Conservation (phyloP, 2,888 invertebrate genomes). For the Byasa hedistus region DNA sequence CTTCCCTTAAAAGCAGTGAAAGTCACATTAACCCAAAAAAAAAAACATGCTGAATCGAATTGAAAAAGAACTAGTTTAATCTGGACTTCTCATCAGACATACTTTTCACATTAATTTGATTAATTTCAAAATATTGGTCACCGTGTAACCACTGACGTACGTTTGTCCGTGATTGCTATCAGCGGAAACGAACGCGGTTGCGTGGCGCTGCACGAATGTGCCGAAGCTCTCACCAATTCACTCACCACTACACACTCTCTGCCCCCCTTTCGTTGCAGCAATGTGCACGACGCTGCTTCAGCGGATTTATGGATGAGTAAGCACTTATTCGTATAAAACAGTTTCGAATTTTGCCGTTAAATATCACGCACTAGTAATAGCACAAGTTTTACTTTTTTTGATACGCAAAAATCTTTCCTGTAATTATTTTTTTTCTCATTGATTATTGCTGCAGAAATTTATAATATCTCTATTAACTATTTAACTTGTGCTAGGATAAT, state of each 20-base stretch:
- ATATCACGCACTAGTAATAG: background rate
- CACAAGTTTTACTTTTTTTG: background rate
- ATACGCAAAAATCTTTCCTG: no score
- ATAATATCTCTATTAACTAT: no score
- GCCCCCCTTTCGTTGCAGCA: conserved; percentile 55
- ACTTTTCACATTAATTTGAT: no score
- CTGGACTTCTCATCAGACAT: no score
- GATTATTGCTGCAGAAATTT: no score
- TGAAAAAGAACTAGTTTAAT: no score
- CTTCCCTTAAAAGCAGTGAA: no score
- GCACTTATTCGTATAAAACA: conserved; percentile 38
- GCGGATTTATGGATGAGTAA: conserved; percentile 61
- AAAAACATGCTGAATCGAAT: no score
- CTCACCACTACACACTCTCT: conserved; percentile 40
- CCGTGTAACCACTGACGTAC: conserved; percentile 3
- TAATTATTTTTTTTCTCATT: no score
- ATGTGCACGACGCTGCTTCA: conserved; percentile 39
- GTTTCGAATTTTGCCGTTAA: conserved; percentile 32
- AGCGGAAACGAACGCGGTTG: conserved; percentile 32
- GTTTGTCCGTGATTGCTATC: conserved; percentile 33
- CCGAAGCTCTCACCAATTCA: conserved; percentile 31
- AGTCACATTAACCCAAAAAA: no score
- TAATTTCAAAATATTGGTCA: background rate
- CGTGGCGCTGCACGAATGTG: conserved; percentile 26
- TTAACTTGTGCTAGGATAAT: no score